phyloP scores from a whole-genome alignment of 2,113 vertebrate species.

The Marmota monax region DNA sequence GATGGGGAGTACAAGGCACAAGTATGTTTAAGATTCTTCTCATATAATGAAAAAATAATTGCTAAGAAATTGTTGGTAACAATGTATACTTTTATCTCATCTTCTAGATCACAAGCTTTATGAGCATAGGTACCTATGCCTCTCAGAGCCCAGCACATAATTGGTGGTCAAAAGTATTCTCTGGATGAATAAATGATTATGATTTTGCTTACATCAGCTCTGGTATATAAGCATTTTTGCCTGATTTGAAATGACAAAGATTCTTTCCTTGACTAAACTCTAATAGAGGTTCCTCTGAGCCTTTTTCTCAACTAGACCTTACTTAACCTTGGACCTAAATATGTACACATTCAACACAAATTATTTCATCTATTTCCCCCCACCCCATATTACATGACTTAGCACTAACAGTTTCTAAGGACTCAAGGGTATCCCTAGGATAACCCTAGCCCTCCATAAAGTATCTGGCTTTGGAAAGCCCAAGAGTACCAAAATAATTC shows the following conservation, averaged over 20 bases:
- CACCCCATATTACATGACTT: background rate
- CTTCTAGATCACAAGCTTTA: background rate
- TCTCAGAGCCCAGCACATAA: background rate
- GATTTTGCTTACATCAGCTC: background rate
- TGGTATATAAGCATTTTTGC: background rate
- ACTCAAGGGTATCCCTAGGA: background rate
- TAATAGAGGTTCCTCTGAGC: background rate
- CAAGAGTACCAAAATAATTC: background rate
- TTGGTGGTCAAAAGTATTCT: background rate
- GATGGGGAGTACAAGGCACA: background rate
- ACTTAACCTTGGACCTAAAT: background rate
- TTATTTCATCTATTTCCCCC: background rate
- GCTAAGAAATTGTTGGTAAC: conserved; percentile 5
- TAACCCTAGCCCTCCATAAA: background rate
- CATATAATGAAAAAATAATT: conserved; percentile 14
- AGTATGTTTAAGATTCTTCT: background rate
- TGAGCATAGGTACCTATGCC: background rate
- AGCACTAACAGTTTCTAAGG: background rate
- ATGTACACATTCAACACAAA: background rate
- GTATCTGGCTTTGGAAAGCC: background rate
- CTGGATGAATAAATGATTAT: background rate
- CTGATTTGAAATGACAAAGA: conserved; percentile 8
- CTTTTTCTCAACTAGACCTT: background rate
- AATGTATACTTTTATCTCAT: background rate
- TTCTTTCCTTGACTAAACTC: background rate